Conservation (phyloP, 1,140 invertebrate species). For the Dinoponera quadriceps region DNA sequence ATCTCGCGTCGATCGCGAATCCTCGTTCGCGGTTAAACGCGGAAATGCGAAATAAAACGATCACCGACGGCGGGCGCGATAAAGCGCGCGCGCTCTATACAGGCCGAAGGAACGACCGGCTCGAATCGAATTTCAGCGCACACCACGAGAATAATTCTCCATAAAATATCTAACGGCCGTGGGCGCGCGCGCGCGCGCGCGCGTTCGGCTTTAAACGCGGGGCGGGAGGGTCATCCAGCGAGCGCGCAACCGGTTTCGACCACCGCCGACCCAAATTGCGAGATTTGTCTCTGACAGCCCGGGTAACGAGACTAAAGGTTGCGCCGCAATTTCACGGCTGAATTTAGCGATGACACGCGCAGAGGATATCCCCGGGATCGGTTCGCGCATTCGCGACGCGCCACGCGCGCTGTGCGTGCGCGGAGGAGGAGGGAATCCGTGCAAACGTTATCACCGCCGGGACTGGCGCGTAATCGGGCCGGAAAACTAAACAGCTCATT, state of each 20-base stretch:
- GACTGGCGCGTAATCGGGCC: slow-evolving; percentile 63
- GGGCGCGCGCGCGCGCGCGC: neutral
- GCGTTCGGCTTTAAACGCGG: slow-evolving; percentile 36
- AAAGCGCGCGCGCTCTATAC: too few relatives aligned
- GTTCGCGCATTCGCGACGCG: slow-evolving; percentile 4
- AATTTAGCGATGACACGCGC: slow-evolving; percentile 56
- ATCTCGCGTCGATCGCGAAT: neutral
- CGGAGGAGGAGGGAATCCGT: slow-evolving; percentile 52
- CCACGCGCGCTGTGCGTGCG: too few relatives aligned
- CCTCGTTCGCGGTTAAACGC: neutral
- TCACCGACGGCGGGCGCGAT: neutral
- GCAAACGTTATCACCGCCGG: slow-evolving; percentile 65
- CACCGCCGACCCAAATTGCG: slow-evolving; percentile 47
- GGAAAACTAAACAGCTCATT: slow-evolving; percentile 72
- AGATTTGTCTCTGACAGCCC: slow-evolving; percentile 67
- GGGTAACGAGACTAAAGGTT: slow-evolving; percentile 65
- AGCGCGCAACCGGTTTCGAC: slow-evolving; percentile 18
- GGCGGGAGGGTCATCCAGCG: too few relatives aligned
- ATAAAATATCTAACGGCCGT: slow-evolving; percentile 32
- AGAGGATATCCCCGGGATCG: slow-evolving; percentile 61
- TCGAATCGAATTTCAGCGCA: neutral
- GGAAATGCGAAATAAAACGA: neutral
- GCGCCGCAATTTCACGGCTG: slow-evolving; percentile 62
- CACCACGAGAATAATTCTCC: neutral
- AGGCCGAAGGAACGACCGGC: neutral